phyloP scores from a whole-genome alignment of 2,113 vertebrate species.

The Campylorhamphus procurvoides region DNA sequence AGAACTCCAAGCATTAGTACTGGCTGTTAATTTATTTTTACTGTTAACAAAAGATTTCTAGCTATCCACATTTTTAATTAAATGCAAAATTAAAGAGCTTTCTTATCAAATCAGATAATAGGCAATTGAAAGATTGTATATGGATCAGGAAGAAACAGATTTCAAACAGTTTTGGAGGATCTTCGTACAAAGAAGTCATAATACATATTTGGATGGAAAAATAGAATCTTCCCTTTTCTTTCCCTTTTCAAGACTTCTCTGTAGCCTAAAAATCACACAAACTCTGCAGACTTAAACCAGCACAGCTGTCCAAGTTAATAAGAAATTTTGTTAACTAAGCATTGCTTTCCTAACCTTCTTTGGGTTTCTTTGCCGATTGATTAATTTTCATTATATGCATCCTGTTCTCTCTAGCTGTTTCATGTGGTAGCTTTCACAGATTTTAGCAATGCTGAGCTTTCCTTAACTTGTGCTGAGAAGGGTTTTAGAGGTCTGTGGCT shows the following conservation, averaged over 20 bases:
- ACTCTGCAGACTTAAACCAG: not conserved
- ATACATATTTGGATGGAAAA: not conserved
- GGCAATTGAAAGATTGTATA: not conserved
- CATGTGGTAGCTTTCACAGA: not conserved
- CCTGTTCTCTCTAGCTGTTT: constrained; percentile 4
- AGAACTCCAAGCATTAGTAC: not conserved
- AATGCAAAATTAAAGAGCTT: not conserved
- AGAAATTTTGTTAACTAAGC: not conserved
- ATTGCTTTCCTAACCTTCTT: not conserved
- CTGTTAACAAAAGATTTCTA: not conserved
- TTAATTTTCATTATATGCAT: not conserved
- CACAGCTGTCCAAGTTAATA: not conserved
- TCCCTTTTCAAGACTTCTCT: not conserved
- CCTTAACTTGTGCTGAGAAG: constrained; percentile 20
- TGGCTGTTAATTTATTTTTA: not conserved
- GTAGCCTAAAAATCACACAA: not conserved
- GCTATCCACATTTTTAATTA: not conserved
- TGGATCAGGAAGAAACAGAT: not conserved
- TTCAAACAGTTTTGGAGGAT: not conserved
- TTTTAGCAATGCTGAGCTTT: not conserved
- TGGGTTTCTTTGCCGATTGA: not conserved
- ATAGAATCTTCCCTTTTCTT: not conserved
- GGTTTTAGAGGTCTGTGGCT: not conserved
- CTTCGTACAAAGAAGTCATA: not conserved
- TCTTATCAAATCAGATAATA: not conserved